Base-by-base conservation (phyloP, 1,140 invertebrate genomes). In the Helicorthomorpha holstii region DNA sequence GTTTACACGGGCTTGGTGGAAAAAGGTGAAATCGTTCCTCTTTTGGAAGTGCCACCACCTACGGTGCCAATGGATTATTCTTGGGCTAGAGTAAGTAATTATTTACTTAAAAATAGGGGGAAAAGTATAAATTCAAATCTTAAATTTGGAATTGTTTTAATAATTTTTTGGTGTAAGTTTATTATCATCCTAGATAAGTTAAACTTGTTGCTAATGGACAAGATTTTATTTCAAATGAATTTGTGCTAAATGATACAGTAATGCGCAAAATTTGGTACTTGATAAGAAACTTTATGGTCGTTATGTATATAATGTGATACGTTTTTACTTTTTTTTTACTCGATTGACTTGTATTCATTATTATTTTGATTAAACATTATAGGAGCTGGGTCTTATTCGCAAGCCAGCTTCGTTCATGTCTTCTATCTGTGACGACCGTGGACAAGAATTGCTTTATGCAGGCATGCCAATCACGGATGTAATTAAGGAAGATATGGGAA, bases 361-460 rank as follows among this genome's bases (percentile, higher is more conserved):
- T 61, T n/a, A n/a, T n/a, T n/a, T n/a, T n/a, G n/a, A n/a, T n/a
- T n/a, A n/a, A 50, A 3, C 27, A 29, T 54, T 63, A 1, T 63
- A 86, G 81, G 96, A 99, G 73, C 71, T 99, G 45, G 96, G 96
- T 16, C 68, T 98, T 0, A 99, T 99, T 61, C 78, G 96, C 41
- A 99, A 99, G 67, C 96, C 96, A 29, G 95, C 95, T 0, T 95
- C 92, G 0, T 98, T 99, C 67, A 98, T 98, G 86, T 97, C 94
- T 16, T 92, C 86, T 22, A 99, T 99, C 62, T 98, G 94, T 68
- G 96, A 99, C 72, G 96, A 99, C 69, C 75, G 96, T 60, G 96
- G 96, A 3, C 92, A 98, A 63, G 96, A 99, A 70, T 72, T 99
- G 21, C 73, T 93, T 22, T 99, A 99, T 72, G 93, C 94, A 52